Evolutionary conservation across 2,888 invertebrate species (phyloP).

Genomic region (Volucella inanis): DNA sequence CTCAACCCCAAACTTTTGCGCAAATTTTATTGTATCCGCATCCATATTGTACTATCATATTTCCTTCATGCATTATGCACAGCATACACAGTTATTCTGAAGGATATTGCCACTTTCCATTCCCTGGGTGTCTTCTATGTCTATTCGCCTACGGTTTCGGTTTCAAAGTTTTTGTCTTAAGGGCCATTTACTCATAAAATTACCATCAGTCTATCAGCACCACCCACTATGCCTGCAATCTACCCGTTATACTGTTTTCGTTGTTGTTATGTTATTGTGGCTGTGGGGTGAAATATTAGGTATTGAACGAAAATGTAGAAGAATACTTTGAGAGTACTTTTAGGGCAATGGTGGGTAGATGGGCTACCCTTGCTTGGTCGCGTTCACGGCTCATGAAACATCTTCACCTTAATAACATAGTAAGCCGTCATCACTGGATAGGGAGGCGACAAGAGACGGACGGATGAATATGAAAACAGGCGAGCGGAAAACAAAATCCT

Average conservation of each 20-base stretch:
- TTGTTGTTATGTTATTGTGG: background rate
- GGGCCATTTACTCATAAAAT: conserved; percentile 75
- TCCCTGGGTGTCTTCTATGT: conserved; percentile 26
- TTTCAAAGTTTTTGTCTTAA: conserved; percentile 72
- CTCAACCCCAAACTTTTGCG: background rate
- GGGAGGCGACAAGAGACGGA: too few relatives aligned
- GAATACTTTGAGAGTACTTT: conserved; percentile 65
- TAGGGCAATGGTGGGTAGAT: conserved; percentile 46
- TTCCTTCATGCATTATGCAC: conserved; percentile 75
- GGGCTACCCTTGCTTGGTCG: conserved; percentile 26
- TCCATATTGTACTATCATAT: conserved; percentile 66
- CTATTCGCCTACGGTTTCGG: conserved; percentile 35
- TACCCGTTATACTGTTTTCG: background rate
- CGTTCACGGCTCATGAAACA: conserved; percentile 65
- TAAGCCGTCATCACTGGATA: conserved; percentile 19
- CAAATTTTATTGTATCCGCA: conserved; percentile 37
- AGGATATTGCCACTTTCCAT: conserved; percentile 54
- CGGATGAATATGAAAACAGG: too few relatives aligned
- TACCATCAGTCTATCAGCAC: conserved; percentile 74
- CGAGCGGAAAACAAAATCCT: conserved; percentile 56
- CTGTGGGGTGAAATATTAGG: conserved; percentile 48
- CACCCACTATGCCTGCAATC: conserved; percentile 4
- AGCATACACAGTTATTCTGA: conserved; percentile 46
- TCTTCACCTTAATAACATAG: conserved; percentile 67
- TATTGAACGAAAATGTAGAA: conserved; percentile 63